Evolutionary conservation across 2,888 invertebrate genomes (phyloP).

Genomic region (Agrotis puta): DNA sequence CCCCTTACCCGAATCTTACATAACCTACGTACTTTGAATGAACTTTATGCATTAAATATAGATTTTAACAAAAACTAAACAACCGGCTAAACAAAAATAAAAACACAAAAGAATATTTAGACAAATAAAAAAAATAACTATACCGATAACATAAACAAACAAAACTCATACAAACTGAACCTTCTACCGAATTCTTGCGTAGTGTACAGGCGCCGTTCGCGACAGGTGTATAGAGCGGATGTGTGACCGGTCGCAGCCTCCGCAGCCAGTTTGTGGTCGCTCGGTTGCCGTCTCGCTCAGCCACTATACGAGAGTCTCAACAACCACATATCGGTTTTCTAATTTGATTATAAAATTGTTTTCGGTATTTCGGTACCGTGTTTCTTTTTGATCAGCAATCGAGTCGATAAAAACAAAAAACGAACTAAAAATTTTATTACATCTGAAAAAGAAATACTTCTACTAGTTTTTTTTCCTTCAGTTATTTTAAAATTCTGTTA

Average conservation of each 20-base stretch:
- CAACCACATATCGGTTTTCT: constrained; percentile 60
- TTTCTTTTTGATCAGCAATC: neutral
- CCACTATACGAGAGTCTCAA: constrained; percentile 44
- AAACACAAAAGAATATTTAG: too few species aligned
- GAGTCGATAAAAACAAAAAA: neutral
- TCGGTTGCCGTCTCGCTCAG: constrained; percentile 54
- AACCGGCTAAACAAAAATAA: too few species aligned
- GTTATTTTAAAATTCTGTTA: neutral
- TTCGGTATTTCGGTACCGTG: neutral
- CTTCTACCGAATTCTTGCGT: constrained; percentile 40
- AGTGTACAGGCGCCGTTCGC: constrained; percentile 65
- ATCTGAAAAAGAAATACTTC: too few species aligned
- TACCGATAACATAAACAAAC: too few species aligned
- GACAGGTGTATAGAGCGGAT: constrained; percentile 77
- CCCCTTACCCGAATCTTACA: too few species aligned
- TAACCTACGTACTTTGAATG: too few species aligned
- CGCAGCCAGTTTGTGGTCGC: constrained; percentile 62
- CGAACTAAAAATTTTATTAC: too few species aligned
- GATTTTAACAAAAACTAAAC: too few species aligned
- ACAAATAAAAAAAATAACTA: too few species aligned
- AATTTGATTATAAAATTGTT: constrained; percentile 62
- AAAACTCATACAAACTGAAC: constrained; percentile 7
- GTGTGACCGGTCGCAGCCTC: constrained; percentile 73
- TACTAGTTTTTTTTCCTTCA: too few species aligned
- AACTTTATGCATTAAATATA: too few species aligned